Percentiles rank a stretch among this genome's conserved stretches.
phyloP scores from a whole-genome alignment of 2,113 vertebrate genomes.

The Anolis carolinensis region DNA sequence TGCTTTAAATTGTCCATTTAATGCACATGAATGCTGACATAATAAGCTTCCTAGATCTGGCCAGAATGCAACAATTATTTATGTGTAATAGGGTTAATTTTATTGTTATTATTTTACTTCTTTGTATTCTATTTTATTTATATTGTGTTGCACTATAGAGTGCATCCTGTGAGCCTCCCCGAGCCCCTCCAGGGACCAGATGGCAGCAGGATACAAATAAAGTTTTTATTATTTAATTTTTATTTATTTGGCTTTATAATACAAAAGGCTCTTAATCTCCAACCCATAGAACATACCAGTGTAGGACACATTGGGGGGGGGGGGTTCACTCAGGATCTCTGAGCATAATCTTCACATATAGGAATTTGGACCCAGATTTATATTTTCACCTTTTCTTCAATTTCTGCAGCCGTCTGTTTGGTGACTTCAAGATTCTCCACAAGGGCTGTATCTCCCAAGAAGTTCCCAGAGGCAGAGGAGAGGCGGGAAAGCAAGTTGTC shows the following conservation, averaged over 20 bases:
- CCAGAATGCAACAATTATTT: constrained; percentile 3
- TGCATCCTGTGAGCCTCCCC: no score
- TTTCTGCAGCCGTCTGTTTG: constrained; percentile 90
- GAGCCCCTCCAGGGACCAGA: no score
- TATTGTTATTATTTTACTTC: no score
- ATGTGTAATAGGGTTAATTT: no score
- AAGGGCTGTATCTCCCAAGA: constrained; percentile 88
- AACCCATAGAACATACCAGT: constrained; percentile 1
- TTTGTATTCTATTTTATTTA: no score
- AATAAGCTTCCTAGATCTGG: constrained; percentile 38
- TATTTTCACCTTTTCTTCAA: constrained; percentile 86
- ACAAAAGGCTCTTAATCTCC: constrained; percentile 5
- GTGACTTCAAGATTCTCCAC: constrained; percentile 94
- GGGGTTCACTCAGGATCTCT: not conserved
- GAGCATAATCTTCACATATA: not conserved
- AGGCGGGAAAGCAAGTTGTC: constrained; percentile 91
- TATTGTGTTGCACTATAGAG: no score
- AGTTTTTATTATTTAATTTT: no score
- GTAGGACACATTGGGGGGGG: not conserved
- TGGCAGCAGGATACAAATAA: no score
- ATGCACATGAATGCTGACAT: constrained; percentile 35
- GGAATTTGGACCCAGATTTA: not conserved
- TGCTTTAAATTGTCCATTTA: constrained; percentile 58
- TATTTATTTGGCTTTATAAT: constrained; percentile 27
- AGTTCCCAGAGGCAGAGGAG: constrained; percentile 92